phyloP scores from a whole-genome alignment of 1,140 invertebrate genomes.

The Brachionus manjavacas region DNA sequence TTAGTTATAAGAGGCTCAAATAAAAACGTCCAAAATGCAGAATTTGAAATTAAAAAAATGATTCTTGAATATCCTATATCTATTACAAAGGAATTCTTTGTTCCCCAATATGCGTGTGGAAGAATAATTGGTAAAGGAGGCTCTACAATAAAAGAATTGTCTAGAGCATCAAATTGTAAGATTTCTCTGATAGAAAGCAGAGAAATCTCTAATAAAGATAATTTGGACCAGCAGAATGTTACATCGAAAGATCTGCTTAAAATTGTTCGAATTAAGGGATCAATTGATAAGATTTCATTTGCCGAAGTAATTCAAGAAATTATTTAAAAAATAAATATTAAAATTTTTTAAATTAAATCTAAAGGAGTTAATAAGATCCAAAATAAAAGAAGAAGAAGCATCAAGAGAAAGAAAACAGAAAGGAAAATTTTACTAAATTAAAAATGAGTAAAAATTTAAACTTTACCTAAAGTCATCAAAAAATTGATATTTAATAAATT shows the following conservation, averaged over 20 bases:
- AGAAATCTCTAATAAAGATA: no score
- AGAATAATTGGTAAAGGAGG: slow-evolving; percentile 65
- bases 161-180: neutral
- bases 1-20: slow-evolving; percentile 24
- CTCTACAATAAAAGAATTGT: slow-evolving; percentile 61
- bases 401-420: neutral
- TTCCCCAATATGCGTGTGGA: slow-evolving; percentile 59
- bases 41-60: slow-evolving; percentile 22
- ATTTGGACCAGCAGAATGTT: neutral
- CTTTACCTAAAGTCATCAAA: neutral
- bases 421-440: neutral
- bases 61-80: neutral
- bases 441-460: neutral
- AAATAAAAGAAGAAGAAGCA: slow-evolving; percentile 31
- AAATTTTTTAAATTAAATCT: neutral
- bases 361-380: neutral
- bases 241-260: neutral
- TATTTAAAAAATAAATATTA: neutral
- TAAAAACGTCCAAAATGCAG: slow-evolving; percentile 6
- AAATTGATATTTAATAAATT: neutral
- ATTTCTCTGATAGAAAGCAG: neutral
- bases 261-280: neutral
- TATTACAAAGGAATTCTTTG: slow-evolving; percentile 44
- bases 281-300: neutral
- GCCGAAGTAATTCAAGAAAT: slow-evolving; percentile 4